phyloP scores from a whole-genome alignment of 2,888 invertebrate genomes.

The Agrenia bidenticulata region DNA sequence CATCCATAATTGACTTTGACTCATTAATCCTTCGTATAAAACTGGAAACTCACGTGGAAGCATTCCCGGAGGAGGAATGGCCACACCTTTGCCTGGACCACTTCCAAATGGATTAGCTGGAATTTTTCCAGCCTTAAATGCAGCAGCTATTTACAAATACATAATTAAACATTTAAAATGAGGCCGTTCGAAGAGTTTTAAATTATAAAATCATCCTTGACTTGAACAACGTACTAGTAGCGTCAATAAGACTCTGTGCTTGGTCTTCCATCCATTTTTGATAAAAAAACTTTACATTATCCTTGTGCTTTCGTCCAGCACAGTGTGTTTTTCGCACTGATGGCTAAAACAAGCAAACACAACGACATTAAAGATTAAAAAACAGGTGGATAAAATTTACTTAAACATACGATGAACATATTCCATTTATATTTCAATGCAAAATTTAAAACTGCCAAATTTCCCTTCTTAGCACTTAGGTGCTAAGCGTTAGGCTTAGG shows the following conservation, averaged over 20 bases:
- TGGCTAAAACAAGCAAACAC: constrained; percentile 60
- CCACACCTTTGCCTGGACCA: constrained; percentile 61
- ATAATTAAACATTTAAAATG: not conserved
- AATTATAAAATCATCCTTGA: not conserved
- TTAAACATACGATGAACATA: too few relatives aligned
- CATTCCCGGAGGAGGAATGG: constrained; percentile 72
- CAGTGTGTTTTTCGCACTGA: constrained; percentile 99
- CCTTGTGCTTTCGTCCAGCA: constrained; percentile 98
- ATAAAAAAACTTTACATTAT: constrained; percentile 98
- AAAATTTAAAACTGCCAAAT: too few relatives aligned
- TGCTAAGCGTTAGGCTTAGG: too few relatives aligned
- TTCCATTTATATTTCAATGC: too few relatives aligned
- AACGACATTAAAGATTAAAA: constrained; percentile 15
- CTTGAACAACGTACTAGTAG: constrained; percentile 65
- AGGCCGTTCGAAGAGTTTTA: not conserved
- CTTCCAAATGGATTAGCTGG: constrained; percentile 81
- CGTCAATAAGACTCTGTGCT: constrained; percentile 96
- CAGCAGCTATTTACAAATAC: constrained; percentile 69
- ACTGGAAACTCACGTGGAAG: constrained; percentile 53
- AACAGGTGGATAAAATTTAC: too few relatives aligned
- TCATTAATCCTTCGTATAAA: too few relatives aligned
- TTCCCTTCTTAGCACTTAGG: too few relatives aligned
- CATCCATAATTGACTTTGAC: too few relatives aligned
- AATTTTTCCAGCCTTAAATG: constrained; percentile 95
- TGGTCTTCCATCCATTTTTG: constrained; percentile 99